These are phyloP conservation scores for Lasioglossum pauxillum DNA, from an alignment of 2,888 invertebrate species.

Conservation along the genomic window DNA sequence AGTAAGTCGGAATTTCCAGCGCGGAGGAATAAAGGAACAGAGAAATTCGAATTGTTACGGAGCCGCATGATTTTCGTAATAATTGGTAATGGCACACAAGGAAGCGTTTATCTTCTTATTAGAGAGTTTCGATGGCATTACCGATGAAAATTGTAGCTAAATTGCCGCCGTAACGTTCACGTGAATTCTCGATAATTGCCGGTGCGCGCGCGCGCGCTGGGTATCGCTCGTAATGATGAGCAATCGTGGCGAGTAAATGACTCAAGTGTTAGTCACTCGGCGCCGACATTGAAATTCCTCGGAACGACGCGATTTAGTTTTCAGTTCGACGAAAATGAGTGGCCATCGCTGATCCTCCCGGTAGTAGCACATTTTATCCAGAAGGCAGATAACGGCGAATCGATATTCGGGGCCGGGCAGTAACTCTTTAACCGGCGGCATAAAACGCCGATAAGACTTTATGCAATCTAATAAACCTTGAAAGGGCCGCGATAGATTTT, in stretches of 20 bases:
- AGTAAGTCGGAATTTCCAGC: not conserved
- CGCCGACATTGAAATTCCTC: not conserved
- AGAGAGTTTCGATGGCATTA: not conserved
- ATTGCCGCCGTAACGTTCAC: not conserved
- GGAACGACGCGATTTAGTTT: not conserved
- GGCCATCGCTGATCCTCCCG: not conserved
- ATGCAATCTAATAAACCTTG: conserved; percentile 43
- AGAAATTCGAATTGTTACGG: not conserved
- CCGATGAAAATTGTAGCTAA: not conserved
- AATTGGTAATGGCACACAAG: not conserved
- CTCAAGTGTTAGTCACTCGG: not conserved
- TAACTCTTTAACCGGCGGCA: conserved; percentile 35
- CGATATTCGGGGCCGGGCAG: conserved; percentile 24
- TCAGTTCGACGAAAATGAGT: not conserved
- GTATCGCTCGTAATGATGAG: not conserved
- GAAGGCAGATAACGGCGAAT: conserved; percentile 35
- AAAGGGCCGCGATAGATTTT: conserved; percentile 25
- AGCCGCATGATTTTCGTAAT: not conserved
- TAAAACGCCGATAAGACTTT: conserved; percentile 52
- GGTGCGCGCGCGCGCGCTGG: not conserved
- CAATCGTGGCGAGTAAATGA: not conserved
- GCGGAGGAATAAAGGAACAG: not conserved
- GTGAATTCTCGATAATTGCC: not conserved
- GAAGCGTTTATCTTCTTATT: not conserved
- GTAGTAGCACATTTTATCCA: not conserved